A percentile compares a stretch with the other conserved stretches of the same genome.
These are phyloP conservation scores for Dendroctonus ponderosae DNA, from an alignment of 1,140 invertebrate genomes.

Conservation along the genomic window DNA sequence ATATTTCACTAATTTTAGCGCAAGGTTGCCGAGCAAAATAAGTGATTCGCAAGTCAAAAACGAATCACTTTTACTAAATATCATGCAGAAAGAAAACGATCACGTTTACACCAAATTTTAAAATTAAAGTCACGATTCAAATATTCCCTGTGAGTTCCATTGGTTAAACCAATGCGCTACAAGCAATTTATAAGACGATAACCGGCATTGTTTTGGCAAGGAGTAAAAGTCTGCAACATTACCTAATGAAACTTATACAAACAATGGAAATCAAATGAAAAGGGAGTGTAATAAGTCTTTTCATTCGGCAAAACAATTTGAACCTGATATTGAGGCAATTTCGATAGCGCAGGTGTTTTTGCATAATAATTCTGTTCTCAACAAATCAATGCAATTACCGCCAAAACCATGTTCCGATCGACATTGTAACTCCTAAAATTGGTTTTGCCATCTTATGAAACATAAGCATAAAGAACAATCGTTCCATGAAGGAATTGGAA, in stretches of 20 bases:
- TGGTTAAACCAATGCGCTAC: constrained; percentile 14
- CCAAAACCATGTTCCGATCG: constrained; percentile 4
- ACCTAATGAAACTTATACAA: constrained; percentile 10
- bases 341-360: constrained; percentile 15
- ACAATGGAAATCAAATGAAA: constrained; percentile 6
- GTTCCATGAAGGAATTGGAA: too few species aligned
- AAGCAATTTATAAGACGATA: constrained; percentile 14
- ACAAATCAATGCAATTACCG: constrained; percentile 10
- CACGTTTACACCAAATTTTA: constrained; percentile 17
- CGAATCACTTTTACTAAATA: constrained; percentile 6
- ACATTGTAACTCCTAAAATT: constrained; percentile 18
- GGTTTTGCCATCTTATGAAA: not conserved
- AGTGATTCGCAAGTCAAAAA: too few species aligned
- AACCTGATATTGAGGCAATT: constrained; percentile 17
- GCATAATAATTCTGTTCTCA: constrained; percentile 1
- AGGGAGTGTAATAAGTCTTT: constrained; percentile 5
- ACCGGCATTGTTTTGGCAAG: constrained; percentile 12
- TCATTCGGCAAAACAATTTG: constrained; percentile 7
- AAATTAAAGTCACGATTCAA: constrained; percentile 15
- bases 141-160: constrained; percentile 6
- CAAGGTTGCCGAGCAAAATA: too few species aligned
- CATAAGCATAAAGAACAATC: too few species aligned
- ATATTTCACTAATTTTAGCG: too few species aligned
- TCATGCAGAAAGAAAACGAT: constrained; percentile 15
- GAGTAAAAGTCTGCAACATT: constrained; percentile 21